Evolutionary conservation across 2,797 vertebrate genomes (phyloP).

Genomic region (Sebastes diaconus): DNA sequence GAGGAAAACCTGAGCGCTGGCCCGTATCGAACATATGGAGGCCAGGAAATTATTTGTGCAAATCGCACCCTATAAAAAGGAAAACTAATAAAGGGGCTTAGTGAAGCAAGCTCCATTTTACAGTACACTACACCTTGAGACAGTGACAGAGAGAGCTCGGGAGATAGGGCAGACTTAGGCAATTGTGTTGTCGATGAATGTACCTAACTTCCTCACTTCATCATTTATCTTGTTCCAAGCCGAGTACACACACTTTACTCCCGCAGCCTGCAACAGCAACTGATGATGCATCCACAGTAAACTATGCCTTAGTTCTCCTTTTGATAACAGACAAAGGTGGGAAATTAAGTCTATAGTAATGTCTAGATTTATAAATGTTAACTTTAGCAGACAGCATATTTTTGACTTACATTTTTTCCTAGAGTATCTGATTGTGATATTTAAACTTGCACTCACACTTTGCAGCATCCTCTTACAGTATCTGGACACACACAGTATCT

Average conservation of each 20-base stretch:
- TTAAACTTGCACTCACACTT: not conserved
- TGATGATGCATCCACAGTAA: slow-evolving; percentile 25
- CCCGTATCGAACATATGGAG: slow-evolving; percentile 72
- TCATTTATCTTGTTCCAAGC: slow-evolving; percentile 69
- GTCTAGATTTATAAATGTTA: slow-evolving; percentile 12
- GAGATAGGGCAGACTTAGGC: slow-evolving; percentile 62
- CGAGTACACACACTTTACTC: slow-evolving; percentile 35
- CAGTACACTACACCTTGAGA: slow-evolving; percentile 80
- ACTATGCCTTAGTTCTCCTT: not conserved
- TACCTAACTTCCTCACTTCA: slow-evolving; percentile 63
- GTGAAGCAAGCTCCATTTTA: slow-evolving; percentile 79
- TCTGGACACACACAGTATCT: too few relatives aligned
- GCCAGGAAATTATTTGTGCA: slow-evolving; percentile 74
- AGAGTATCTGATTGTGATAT: not conserved
- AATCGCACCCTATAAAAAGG: slow-evolving; percentile 74
- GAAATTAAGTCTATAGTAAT: slow-evolving; percentile 10
- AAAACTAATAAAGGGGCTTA: slow-evolving; percentile 78
- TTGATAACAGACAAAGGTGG: slow-evolving; percentile 8
- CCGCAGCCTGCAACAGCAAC: slow-evolving; percentile 33
- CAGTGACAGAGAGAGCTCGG: slow-evolving; percentile 71
- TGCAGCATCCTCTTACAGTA: not conserved
- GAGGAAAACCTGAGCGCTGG: slow-evolving; percentile 49
- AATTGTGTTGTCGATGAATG: slow-evolving; percentile 71
- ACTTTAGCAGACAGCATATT: not conserved
- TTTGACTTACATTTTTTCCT: not conserved